Percentiles rank a stretch among this genome's conserved stretches.
Evolutionary conservation across 1,140 invertebrate species (phyloP).

Genomic region (Agrypnia vestita): DNA sequence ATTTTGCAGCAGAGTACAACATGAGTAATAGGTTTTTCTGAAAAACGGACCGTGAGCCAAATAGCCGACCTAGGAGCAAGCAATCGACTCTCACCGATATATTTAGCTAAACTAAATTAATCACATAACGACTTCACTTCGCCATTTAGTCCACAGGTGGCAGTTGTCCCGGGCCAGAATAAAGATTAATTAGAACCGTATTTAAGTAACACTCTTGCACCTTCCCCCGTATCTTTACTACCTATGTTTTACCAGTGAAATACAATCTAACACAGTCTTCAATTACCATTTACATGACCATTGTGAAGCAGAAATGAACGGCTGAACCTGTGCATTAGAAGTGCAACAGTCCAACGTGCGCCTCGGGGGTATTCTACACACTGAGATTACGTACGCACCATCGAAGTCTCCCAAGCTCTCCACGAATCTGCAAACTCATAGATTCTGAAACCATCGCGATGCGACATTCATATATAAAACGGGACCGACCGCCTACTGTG

Average conservation of each 20-base stretch:
- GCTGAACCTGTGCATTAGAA: not conserved
- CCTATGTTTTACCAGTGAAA: conserved; percentile 7
- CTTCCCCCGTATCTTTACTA: conserved; percentile 32
- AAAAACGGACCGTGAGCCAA: too few relatives aligned
- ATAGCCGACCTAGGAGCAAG: too few relatives aligned
- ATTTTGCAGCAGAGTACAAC: too few relatives aligned
- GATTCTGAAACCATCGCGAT: too few relatives aligned
- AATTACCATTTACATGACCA: conserved; percentile 26
- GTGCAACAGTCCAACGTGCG: not conserved
- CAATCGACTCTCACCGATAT: too few relatives aligned
- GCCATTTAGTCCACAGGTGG: not conserved
- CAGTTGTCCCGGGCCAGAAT: not conserved
- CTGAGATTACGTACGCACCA: too few relatives aligned
- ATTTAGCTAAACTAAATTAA: not conserved
- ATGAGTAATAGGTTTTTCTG: too few relatives aligned
- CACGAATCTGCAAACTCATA: too few relatives aligned
- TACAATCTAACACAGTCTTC: conserved; percentile 4
- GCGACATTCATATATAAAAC: too few relatives aligned
- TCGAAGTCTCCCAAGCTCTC: too few relatives aligned
- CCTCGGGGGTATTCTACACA: conserved; percentile 1
- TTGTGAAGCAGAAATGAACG: conserved; percentile 13
- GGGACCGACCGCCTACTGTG: too few relatives aligned
- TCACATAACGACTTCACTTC: not conserved
- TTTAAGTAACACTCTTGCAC: conserved; percentile 23
- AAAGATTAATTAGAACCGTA: not conserved